Conservation (phyloP, 1,140 invertebrate species). For the Atta colombica region DNA sequence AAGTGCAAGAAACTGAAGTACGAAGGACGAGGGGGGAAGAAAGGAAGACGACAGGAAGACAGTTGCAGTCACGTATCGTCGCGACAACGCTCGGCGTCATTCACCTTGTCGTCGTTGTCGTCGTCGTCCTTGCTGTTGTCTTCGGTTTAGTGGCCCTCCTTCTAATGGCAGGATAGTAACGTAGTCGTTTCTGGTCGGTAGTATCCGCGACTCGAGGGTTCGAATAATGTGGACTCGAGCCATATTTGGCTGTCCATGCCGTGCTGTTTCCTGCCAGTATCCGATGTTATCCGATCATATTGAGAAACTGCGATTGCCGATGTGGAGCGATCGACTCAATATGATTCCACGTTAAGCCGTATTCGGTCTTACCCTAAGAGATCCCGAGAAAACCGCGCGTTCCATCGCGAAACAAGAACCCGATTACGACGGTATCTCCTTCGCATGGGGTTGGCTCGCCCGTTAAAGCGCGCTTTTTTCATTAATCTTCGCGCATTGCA, state of each 20-base stretch:
- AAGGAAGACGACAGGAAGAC: neutral
- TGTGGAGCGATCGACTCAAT: conserved; percentile 75
- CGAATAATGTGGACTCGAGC: conserved; percentile 80
- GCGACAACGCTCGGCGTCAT: conserved; percentile 54
- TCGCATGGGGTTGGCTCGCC: conserved; percentile 16
- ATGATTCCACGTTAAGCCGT: conserved; percentile 74
- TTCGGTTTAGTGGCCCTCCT: conserved; percentile 25
- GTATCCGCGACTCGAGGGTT: conserved; percentile 72
- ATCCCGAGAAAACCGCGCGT: conserved; percentile 4
- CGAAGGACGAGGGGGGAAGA: conserved; percentile 5
- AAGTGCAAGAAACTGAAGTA: conserved; percentile 63
- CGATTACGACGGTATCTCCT: conserved; percentile 2
- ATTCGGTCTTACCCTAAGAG: conserved; percentile 62
- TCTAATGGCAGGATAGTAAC: conserved; percentile 32
- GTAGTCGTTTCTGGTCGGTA: conserved; percentile 64
- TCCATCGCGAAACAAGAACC: neutral
- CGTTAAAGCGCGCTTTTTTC: conserved; percentile 48
- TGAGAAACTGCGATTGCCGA: conserved; percentile 70
- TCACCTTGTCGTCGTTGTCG: conserved; percentile 28
- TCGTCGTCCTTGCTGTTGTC: conserved; percentile 25
- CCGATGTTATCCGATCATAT: conserved; percentile 76
- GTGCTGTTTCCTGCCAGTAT: conserved; percentile 73
- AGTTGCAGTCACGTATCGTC: conserved; percentile 56
- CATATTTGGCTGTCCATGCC: conserved; percentile 79
- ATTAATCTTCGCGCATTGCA: conserved; percentile 5